Evolutionary conservation across 1,140 invertebrate genomes (phyloP).

Genomic region (Drosophila tsacasi): DNA sequence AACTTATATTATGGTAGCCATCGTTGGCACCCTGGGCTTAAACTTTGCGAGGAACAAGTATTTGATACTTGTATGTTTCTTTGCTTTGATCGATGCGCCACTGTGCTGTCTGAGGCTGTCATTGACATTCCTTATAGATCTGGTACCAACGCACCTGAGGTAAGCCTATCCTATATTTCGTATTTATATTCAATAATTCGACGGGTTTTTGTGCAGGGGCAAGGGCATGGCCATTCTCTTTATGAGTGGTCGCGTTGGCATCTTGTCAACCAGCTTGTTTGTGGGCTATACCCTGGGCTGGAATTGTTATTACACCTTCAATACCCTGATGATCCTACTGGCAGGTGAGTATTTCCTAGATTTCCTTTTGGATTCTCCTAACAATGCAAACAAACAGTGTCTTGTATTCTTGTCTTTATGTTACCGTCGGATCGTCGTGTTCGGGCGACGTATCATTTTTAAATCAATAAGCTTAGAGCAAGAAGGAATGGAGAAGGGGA

Average conservation of each 20-base stretch:
- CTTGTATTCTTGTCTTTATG: neutral
- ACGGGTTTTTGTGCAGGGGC: conserved; percentile 7
- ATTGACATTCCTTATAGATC: conserved; percentile 32
- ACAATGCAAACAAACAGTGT: neutral
- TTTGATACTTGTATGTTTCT: conserved; percentile 7
- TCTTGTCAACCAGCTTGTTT: conserved; percentile 10
- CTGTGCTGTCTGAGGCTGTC: conserved; percentile 31
- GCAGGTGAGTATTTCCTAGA: conserved; percentile 18
- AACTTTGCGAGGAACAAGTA: conserved; percentile 17
- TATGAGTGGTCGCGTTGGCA: conserved; percentile 27
- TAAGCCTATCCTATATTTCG: neutral
- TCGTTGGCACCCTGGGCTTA: neutral
- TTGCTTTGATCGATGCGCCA: conserved; percentile 7
- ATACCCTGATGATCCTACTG: conserved; percentile 16
- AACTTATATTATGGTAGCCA: neutral
- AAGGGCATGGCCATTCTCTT: conserved; percentile 24
- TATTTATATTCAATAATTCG: neutral
- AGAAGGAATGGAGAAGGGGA: neutral
- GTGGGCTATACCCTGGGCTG: conserved; percentile 35
- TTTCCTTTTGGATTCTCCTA: too few species aligned
- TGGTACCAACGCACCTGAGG: conserved; percentile 54
- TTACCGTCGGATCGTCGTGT: conserved; percentile 2
- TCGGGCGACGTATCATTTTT: neutral
- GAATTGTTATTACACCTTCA: conserved; percentile 38
- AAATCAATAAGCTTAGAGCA: neutral